A percentile compares a stretch with the other conserved stretches of the same genome.
These are phyloP conservation scores for Myodes glareolus DNA, from an alignment of 2,113 vertebrate species.

Conservation along the genomic window DNA sequence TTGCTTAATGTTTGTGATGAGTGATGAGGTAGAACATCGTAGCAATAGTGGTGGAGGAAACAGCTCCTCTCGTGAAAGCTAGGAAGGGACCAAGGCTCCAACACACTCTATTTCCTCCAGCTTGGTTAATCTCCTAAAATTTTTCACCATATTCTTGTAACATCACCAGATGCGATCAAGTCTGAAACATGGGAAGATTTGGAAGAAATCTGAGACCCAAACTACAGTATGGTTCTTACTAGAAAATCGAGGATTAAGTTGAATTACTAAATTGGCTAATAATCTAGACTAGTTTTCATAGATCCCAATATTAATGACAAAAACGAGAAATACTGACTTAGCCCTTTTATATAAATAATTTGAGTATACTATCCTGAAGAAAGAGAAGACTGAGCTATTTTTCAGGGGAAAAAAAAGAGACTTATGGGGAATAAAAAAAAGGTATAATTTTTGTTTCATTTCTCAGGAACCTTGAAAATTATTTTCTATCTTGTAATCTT, in stretches of 20 bases:
- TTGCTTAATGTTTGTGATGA: background rate
- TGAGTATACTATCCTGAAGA: constrained; percentile 55
- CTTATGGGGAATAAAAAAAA: background rate
- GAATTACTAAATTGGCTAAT: constrained; percentile 63
- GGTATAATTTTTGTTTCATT: background rate
- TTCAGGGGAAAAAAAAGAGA: background rate
- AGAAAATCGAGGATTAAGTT: constrained; percentile 70
- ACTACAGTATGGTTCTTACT: constrained; percentile 53
- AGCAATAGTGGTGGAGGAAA: background rate
- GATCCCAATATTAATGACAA: constrained; percentile 71
- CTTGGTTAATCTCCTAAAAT: background rate
- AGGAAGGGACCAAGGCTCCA: background rate
- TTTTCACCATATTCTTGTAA: background rate
- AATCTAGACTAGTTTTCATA: constrained; percentile 70
- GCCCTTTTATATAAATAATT: constrained; percentile 20
- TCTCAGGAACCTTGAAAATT: constrained; percentile 23
- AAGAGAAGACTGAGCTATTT: background rate
- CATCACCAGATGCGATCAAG: background rate
- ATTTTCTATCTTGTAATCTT: background rate
- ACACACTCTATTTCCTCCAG: background rate
- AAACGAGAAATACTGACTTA: constrained; percentile 50
- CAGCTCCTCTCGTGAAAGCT: background rate
- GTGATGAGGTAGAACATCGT: too few species aligned
- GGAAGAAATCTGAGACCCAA: background rate
- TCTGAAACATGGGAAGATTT: background rate